Conservation (phyloP, 2,888 invertebrate species). For the Latheticus oryzae region DNA sequence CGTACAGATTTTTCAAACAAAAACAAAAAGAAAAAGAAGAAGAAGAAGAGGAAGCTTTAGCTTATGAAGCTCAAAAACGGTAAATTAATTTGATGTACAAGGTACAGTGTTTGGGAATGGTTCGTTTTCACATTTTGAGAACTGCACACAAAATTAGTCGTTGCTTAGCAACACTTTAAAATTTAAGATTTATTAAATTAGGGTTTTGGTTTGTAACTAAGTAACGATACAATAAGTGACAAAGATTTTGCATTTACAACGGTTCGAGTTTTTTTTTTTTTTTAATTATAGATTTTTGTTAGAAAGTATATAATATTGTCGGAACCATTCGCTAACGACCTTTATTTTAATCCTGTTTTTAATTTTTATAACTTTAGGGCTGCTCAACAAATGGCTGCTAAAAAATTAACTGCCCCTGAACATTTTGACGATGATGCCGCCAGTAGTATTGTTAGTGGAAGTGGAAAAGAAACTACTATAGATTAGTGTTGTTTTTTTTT, state of each 20-base stretch:
- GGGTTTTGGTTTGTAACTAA: no score
- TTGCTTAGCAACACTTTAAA: slow-evolving; percentile 20
- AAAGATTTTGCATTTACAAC: no score
- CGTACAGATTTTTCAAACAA: slow-evolving; percentile 57
- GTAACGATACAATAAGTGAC: no score
- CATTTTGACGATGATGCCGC: slow-evolving; percentile 57
- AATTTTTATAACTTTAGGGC: slow-evolving; percentile 46
- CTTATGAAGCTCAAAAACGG: slow-evolving; percentile 40
- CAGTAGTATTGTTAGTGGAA: slow-evolving; percentile 51
- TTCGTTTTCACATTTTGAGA: background rate
- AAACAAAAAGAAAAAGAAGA: slow-evolving; percentile 55
- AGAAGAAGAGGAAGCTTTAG: slow-evolving; percentile 48
- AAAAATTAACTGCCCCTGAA: slow-evolving; percentile 57
- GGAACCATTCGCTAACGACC: no score
- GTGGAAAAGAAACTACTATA: slow-evolving; percentile 52
- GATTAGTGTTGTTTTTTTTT: slow-evolving; percentile 43
- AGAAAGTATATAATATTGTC: no score
- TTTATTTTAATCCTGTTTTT: no score
- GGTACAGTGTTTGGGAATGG: no score
- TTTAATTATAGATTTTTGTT: no score
- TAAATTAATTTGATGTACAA: slow-evolving; percentile 18
- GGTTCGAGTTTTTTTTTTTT: no score
- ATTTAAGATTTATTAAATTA: no score
- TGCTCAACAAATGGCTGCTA: slow-evolving; percentile 58
- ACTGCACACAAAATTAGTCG: slow-evolving; percentile 2